Evolutionary conservation across 2,797 vertebrate species (phyloP).

Genomic region (Lepilemur ruficaudatus): DNA sequence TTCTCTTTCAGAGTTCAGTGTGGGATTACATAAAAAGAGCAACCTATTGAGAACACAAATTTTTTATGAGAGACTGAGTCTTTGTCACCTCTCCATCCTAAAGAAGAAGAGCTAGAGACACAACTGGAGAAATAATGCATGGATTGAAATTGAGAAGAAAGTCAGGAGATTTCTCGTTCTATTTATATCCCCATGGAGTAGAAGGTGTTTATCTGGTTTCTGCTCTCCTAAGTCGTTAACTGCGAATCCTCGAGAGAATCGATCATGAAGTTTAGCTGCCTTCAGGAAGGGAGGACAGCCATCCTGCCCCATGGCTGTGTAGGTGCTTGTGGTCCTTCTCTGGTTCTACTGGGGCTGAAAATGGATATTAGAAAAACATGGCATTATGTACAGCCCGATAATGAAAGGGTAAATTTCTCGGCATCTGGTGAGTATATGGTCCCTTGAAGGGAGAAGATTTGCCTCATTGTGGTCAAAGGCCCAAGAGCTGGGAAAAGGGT

Average conservation of each 20-base stretch:
- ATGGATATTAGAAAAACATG: not conserved
- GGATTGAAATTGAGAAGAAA: not conserved
- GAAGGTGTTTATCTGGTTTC: not conserved
- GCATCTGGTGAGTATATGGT: not conserved
- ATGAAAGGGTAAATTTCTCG: not conserved
- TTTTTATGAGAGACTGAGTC: not conserved
- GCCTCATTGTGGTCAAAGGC: not conserved
- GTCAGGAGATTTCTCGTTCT: fast-evolving
- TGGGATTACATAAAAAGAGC: not conserved
- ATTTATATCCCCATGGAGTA: fast-evolving
- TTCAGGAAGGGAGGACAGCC: not conserved
- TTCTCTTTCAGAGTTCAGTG: not conserved
- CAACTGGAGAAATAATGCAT: fast-evolving
- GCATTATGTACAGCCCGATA: not conserved
- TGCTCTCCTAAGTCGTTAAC: not conserved
- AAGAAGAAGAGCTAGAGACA: not conserved
- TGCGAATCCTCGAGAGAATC: not conserved
- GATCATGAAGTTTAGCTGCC: not conserved
- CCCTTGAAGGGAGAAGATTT: not conserved
- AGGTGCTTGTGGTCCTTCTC: not conserved
- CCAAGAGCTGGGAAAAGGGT: not conserved
- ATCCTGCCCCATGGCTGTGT: not conserved
- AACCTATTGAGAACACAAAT: not conserved
- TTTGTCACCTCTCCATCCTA: no score
- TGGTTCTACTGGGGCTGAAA: not conserved